A percentile compares a stretch with the other conserved stretches of the same genome.
These are phyloP conservation scores for Hyposoter didymator DNA, from an alignment of 2,888 invertebrate species.

Conservation along the genomic window DNA sequence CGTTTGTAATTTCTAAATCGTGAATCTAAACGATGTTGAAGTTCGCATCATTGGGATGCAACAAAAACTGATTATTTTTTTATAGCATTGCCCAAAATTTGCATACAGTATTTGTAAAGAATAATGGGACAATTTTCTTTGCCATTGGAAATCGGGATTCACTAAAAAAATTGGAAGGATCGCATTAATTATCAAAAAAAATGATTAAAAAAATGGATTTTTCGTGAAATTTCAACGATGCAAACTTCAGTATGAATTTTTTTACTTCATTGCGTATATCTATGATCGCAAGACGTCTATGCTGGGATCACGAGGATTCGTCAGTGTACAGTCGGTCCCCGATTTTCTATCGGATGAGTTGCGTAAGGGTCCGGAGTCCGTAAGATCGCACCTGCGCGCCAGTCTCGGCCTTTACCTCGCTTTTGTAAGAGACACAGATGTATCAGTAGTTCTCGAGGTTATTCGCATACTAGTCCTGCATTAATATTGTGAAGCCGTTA, in stretches of 20 bases:
- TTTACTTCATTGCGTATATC: background rate
- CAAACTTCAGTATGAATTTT: background rate
- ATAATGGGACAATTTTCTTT: no score
- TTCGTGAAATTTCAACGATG: no score
- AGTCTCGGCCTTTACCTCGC: constrained; percentile 53
- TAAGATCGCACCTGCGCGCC: constrained; percentile 68
- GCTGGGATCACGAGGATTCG: constrained; percentile 29
- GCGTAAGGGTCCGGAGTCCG: constrained; percentile 72
- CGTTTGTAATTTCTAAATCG: background rate
- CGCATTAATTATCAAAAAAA: no score
- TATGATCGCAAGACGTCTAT: background rate
- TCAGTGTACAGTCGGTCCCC: constrained; percentile 6
- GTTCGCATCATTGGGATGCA: no score
- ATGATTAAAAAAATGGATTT: no score
- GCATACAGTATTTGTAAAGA: no score
- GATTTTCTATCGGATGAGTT: constrained; percentile 61
- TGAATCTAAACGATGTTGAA: no score
- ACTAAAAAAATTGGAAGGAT: no score
- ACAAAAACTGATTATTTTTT: no score
- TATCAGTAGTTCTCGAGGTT: constrained; percentile 46
- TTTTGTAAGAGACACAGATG: constrained; percentile 46
- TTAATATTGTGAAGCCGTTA: constrained; percentile 25
- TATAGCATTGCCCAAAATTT: no score
- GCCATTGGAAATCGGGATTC: no score
- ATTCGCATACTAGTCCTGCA: constrained; percentile 30